These are phyloP conservation scores for Tetragnatha montana DNA, from an alignment of 2,888 invertebrate genomes.

Conservation along the genomic window DNA sequence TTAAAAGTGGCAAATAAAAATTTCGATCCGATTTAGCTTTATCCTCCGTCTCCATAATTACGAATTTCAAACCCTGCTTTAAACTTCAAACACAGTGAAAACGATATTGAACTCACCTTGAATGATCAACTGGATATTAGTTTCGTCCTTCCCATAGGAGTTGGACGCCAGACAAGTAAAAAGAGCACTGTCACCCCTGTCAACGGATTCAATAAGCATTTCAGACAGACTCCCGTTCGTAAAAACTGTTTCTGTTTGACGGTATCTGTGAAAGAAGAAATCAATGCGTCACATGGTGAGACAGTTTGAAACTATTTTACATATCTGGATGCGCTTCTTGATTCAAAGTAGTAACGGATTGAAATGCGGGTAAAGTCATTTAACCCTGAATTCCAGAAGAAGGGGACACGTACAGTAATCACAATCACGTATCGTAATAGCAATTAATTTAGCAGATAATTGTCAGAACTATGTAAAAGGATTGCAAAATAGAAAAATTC, in stretches of 20 bases:
- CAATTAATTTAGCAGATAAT: too few species aligned
- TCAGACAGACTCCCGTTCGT: constrained; percentile 64
- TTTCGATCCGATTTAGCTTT: too few species aligned
- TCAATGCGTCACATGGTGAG: background rate
- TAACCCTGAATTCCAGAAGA: too few species aligned
- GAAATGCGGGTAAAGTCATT: too few species aligned
- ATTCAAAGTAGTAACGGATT: too few species aligned
- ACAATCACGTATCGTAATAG: too few species aligned
- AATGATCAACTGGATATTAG: constrained; percentile 91
- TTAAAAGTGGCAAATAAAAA: too few species aligned
- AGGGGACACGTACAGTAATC: too few species aligned
- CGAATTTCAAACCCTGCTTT: background rate
- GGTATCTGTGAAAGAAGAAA: constrained; percentile 51
- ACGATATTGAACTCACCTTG: constrained; percentile 81
- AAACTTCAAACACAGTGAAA: background rate
- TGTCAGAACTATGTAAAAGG: too few species aligned
- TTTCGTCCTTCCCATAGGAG: constrained; percentile 91
- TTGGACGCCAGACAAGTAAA: constrained; percentile 84
- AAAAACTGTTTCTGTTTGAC: constrained; percentile 65
- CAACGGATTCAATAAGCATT: constrained; percentile 74
- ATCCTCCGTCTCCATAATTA: background rate
- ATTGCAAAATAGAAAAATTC: too few species aligned
- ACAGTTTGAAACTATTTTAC: too few species aligned
- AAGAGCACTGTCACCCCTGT: constrained; percentile 79
- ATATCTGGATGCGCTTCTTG: too few species aligned